Conservation (phyloP, 2,888 invertebrate genomes). For the Acleris literana region DNA sequence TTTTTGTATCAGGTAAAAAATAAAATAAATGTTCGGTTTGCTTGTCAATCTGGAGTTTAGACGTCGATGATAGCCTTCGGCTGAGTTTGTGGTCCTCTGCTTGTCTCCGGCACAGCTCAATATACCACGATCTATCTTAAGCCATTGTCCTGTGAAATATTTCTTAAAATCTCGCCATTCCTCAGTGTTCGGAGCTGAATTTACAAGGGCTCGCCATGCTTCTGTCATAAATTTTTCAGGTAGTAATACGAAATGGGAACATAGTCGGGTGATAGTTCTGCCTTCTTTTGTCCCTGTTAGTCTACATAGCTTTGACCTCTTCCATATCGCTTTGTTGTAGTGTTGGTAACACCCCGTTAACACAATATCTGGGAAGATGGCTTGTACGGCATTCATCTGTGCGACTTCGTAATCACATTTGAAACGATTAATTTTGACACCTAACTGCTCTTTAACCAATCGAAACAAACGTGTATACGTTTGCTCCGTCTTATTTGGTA, state of each 20-base stretch:
- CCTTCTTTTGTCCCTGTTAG: conserved; percentile 7
- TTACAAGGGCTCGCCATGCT: conserved; percentile 10
- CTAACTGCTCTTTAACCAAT: conserved; percentile 5
- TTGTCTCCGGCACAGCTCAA: conserved; percentile 17
- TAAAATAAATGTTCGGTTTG: conserved; percentile 16
- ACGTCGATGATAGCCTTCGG: conserved; percentile 14
- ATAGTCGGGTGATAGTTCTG: conserved; percentile 9
- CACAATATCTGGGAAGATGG: conserved; percentile 2
- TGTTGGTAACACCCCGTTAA: conserved; percentile 10
- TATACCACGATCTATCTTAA: conserved; percentile 14
- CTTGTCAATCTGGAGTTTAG: conserved; percentile 16
- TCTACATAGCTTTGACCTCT: conserved; percentile 1
- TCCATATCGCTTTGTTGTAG: conserved; percentile 15
- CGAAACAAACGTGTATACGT: conserved; percentile 14
- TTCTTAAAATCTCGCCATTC: conserved; percentile 15
- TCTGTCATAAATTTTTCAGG: conserved; percentile 11
- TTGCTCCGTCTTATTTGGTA: conserved; percentile 5
- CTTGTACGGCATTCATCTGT: conserved; percentile 7
- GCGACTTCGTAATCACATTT: conserved; percentile 14
- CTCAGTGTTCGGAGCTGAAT: conserved; percentile 5
- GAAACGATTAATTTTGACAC: conserved; percentile 3
- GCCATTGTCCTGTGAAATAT: conserved; percentile 16
- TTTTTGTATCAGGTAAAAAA: conserved; percentile 14
- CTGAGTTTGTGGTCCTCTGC: conserved; percentile 13
- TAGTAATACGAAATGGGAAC: conserved; percentile 11